These are phyloP conservation scores for Cryptomyrus ogoouensis DNA, from an alignment of 2,113 vertebrate genomes.

Conservation along the genomic window DNA sequence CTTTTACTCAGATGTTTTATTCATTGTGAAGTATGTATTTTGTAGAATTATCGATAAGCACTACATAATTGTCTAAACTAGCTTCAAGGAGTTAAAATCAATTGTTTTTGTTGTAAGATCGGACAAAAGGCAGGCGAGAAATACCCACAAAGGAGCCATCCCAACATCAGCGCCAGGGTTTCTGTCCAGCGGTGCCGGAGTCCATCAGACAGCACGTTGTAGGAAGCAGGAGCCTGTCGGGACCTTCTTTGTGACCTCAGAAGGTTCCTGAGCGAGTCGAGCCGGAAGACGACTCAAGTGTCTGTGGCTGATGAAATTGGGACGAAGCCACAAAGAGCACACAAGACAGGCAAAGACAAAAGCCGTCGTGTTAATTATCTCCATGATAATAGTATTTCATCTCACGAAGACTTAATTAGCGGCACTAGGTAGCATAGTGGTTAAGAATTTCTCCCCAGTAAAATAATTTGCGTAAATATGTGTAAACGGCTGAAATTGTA, in stretches of 20 bases:
- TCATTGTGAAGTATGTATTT: background rate
- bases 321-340: background rate
- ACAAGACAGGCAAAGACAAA: background rate
- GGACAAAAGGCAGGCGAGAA: background rate
- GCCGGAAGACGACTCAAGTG: background rate
- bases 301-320: background rate
- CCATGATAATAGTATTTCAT: background rate
- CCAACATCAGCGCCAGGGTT: background rate
- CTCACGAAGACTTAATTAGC: background rate
- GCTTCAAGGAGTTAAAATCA: background rate
- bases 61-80: background rate
- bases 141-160: background rate
- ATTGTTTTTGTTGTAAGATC: background rate
- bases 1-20: background rate
- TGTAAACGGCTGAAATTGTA: background rate
- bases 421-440: background rate
- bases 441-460: background rate
- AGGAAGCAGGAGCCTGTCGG: background rate
- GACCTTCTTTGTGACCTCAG: too few relatives aligned
- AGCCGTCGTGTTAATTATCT: background rate
- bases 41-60: background rate
- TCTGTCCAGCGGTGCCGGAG: background rate
- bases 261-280: background rate
- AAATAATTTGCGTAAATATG: background rate
- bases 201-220: background rate